Conservation (phyloP, 2,888 invertebrate genomes). For the Chymomyza caudatula region DNA sequence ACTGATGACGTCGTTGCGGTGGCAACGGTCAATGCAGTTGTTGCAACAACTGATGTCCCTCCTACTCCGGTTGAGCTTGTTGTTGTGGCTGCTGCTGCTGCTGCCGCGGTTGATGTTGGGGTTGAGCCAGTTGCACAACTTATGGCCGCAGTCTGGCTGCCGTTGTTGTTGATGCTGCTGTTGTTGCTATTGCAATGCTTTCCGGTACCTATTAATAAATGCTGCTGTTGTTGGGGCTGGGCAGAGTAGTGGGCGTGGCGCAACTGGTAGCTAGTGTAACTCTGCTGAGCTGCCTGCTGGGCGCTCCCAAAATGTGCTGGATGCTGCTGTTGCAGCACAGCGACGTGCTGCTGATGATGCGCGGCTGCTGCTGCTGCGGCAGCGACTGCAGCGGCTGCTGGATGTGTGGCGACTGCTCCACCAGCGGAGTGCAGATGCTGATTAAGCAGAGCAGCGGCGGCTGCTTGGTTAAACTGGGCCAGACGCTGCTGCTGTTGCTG, state of each 20-base stretch:
- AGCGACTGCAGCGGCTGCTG: constrained; percentile 48
- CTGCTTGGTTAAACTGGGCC: constrained; percentile 70
- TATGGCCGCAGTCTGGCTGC: constrained; percentile 38
- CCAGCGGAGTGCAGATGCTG: constrained; percentile 72
- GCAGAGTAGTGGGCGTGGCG: constrained; percentile 65
- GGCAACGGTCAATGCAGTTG: constrained; percentile 33
- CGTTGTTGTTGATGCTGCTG: constrained; percentile 47
- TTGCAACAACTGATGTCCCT: constrained; percentile 25
- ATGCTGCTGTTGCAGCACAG: constrained; percentile 65
- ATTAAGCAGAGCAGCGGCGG: constrained; percentile 69
- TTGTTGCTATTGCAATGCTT: constrained; percentile 46
- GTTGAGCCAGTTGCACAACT: constrained; percentile 39
- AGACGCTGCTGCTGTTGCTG: constrained; percentile 73
- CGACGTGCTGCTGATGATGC: constrained; percentile 73
- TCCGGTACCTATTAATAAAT: constrained; percentile 50
- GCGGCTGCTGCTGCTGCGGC: constrained; percentile 64
- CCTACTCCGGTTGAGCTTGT: constrained; percentile 1
- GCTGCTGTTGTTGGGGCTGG: constrained; percentile 55
- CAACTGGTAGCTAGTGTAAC: constrained; percentile 69
- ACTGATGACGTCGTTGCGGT: constrained; percentile 27
- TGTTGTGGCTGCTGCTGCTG: constrained; percentile 30
- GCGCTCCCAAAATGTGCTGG: constrained; percentile 68
- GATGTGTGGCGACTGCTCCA: constrained; percentile 47
- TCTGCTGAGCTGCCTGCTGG: constrained; percentile 70
- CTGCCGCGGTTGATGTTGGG: constrained; percentile 44